A percentile compares a stretch with the other conserved stretches of the same genome.
phyloP scores from a whole-genome alignment of 2,113 vertebrate species.

The Scomber colias region DNA sequence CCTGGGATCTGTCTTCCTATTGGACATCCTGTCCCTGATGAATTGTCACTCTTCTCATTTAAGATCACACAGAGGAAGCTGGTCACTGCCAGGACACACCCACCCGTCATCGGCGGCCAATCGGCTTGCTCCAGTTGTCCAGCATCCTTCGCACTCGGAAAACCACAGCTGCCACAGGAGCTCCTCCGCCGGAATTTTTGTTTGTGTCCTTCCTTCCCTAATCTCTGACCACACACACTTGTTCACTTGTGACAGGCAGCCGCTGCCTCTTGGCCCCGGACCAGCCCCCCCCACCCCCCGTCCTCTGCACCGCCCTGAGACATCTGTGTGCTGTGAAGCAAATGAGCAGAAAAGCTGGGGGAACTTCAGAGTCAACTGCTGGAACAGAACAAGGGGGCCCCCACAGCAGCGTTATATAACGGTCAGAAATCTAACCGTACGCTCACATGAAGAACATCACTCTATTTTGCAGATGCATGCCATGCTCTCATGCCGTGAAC shows the following conservation, averaged over 20 bases:
- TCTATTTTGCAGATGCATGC: slow-evolving; percentile 53
- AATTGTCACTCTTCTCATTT: slow-evolving; percentile 81
- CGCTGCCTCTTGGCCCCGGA: slow-evolving; percentile 65
- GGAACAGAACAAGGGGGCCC: slow-evolving; percentile 67
- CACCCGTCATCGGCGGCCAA: slow-evolving; percentile 78
- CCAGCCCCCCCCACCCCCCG: slow-evolving; percentile 20
- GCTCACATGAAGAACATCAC: slow-evolving; percentile 56
- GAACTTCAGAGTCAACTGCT: slow-evolving; percentile 69
- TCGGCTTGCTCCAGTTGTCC: slow-evolving; percentile 86
- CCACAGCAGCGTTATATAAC: slow-evolving; percentile 71
- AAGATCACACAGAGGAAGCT: slow-evolving; percentile 84
- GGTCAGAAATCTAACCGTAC: slow-evolving; percentile 42
- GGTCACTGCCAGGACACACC: slow-evolving; percentile 84
- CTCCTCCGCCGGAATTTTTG: slow-evolving; percentile 77
- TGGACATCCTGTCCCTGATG: slow-evolving; percentile 79
- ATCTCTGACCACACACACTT: slow-evolving; percentile 82
- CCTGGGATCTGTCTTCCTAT: slow-evolving; percentile 74
- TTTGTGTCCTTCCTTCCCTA: slow-evolving; percentile 76
- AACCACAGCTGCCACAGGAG: slow-evolving; percentile 83
- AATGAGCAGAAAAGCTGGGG: slow-evolving; percentile 66
- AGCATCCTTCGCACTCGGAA: slow-evolving; percentile 84
- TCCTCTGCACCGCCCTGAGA: slow-evolving; percentile 61
- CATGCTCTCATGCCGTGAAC: slow-evolving; percentile 43
- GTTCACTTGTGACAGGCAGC: slow-evolving; percentile 78
- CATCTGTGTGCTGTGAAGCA: slow-evolving; percentile 70